Base-by-base conservation (phyloP, 2,888 invertebrate species). In the Coelopa pilipes region DNA sequence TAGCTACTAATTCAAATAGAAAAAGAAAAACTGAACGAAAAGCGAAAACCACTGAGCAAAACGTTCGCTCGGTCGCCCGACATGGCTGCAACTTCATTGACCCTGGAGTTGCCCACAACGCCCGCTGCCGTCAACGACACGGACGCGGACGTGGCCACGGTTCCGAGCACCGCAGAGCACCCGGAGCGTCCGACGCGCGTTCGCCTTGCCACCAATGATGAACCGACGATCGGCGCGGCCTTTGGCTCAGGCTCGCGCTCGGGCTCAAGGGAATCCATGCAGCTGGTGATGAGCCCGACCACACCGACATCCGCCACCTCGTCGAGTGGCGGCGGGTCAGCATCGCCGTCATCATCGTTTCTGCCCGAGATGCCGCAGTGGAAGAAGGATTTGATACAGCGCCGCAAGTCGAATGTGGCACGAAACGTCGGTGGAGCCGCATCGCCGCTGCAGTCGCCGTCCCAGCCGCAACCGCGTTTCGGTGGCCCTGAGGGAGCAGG, bases 351-450 rank as follows among this genome's bases (percentile, higher is more conserved):
- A 75, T 83, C 80, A 69, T 78, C 80, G 76, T 84, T 85, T 70
- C 79, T 82, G 78, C 83, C 83, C 74, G 86, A 84, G 76, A 86
- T 93, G 86, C 94, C 94, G 77, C 93, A 93, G 87, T 95, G 95
- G 94, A 94, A 94, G 88, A 92, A 92, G 83, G 94, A 95, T 88
- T 90, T 95, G 87, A 93, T 94, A 87, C 92, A 93, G 86, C 90
- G 94, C 67, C 91, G 93, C 76, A 86, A 87, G 78, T 82, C 82
- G 45, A 85, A 86, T 81, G 84, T 88, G 75, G 82, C 86, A 72
- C 86, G 86, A 24, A 21, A 57, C 47, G 65, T 24, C 1, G 49
- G 67, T 21, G 63, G 24, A 12, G 53, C 11, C 34, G 70, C 47
- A 7, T 17, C 55, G 19, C 65, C 55, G 19, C 68, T 59, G 60